Percentiles rank a stretch among this genome's conserved stretches.
phyloP scores from a whole-genome alignment of 2,113 vertebrate genomes.

The Clarias macrocephalus region DNA sequence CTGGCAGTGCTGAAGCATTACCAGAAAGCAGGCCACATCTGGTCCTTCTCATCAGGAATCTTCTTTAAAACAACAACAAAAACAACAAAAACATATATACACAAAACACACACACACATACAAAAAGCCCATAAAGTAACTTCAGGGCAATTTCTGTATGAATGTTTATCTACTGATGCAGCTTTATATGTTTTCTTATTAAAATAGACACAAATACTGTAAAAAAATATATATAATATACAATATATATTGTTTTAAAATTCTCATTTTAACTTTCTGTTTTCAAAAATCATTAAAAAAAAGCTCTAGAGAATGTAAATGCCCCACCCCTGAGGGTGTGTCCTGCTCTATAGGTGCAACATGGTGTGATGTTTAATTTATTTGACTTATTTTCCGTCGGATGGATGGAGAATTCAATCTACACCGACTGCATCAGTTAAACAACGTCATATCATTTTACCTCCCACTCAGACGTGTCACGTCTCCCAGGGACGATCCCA shows the following conservation, averaged over 20 bases:
- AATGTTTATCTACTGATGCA: background rate
- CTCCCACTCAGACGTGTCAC: background rate
- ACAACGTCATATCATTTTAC: background rate
- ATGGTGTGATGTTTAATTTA: background rate
- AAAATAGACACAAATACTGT: background rate
- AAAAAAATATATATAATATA: background rate
- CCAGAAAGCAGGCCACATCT: background rate
- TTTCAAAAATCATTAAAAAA: background rate
- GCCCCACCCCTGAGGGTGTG: background rate
- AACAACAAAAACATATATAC: background rate
- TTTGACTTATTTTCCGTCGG: background rate
- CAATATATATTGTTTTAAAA: background rate
- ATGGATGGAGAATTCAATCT: background rate
- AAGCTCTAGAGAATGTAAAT: background rate
- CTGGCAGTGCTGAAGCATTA: slow-evolving; percentile 1
- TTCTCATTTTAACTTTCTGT: background rate
- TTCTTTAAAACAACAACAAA: background rate
- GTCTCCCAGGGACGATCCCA: too few relatives aligned
- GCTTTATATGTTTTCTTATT: background rate
- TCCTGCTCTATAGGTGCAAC: background rate
- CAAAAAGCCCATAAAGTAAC: background rate
- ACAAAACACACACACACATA: background rate
- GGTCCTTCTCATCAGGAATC: background rate
- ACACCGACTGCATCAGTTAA: background rate
- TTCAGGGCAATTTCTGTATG: background rate